Conservation (phyloP, 2,797 vertebrate genomes). For the Nannoperca obscura region DNA sequence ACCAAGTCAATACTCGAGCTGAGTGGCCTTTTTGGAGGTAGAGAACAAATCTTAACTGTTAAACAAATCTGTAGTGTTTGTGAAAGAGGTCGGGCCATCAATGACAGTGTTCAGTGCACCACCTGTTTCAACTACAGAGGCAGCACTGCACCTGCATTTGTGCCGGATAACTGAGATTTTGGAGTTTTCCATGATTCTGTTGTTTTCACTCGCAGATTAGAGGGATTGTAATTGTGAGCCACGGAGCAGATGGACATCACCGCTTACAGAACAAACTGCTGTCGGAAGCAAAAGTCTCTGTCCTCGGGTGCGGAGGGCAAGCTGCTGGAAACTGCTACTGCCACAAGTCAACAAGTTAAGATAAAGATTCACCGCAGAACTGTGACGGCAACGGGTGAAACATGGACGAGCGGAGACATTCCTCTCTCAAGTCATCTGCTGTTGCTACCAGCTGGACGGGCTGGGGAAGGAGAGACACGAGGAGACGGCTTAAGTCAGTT, state of each 20-base stretch:
- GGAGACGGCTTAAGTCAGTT: neutral
- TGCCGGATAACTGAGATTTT: neutral
- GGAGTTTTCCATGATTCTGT: neutral
- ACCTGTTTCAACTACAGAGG: neutral
- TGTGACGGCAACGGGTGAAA: conserved; percentile 1
- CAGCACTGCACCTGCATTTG: neutral
- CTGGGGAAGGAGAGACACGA: neutral
- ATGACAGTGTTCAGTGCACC: neutral
- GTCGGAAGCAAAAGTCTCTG: conserved; percentile 7
- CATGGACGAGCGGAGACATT: neutral
- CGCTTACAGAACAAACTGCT: conserved; percentile 4
- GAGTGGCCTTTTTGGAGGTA: neutral
- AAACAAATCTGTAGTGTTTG: neutral
- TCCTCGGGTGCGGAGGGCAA: conserved; percentile 1
- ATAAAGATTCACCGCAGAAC: neutral
- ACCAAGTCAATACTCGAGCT: neutral
- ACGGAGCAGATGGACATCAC: neutral
- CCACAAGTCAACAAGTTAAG: conserved; percentile 9
- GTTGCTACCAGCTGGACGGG: conserved; percentile 3
- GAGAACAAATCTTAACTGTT: conserved; percentile 1
- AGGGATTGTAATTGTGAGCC: neutral
- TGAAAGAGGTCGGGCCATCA: neutral
- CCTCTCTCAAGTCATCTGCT: neutral
- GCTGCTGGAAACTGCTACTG: conserved; percentile 12
- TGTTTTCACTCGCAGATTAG: neutral